Evolutionary conservation across 2,888 invertebrate genomes (phyloP), one percentile per base, ranked within the genome.

Genomic region (Eucera pruinosa): DNA sequence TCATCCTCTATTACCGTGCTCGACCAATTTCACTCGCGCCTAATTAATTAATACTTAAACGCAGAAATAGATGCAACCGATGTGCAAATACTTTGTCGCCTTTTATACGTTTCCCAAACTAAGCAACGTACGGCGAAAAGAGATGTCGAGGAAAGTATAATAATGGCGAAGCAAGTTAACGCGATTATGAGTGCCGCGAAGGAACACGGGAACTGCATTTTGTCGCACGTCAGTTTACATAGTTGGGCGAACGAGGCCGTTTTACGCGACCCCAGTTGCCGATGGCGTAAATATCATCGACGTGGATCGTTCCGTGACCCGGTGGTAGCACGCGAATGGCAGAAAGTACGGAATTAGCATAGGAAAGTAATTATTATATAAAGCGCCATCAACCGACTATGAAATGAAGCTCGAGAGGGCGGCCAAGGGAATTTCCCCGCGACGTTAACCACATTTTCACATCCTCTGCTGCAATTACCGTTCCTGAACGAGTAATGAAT

Each of bases 191-290:
- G 79, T 52, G 48, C 47, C 64, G 30, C 43, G 23, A 36, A 20
- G 30, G 47, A 78, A 83, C 60, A 72, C 71, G 73, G 78, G 83
- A 83, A 83, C 76, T 67, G 73, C 47, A 36, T 47, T 62, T 55
- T 36, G 54, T 43, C 39, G 45, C 27, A 60, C 23, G 50, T 47
- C 47, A 47, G 54, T 61, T 65, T 36, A 36, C 64, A 20, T 33
- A 43, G 45, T n/a, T n/a, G 45, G 20, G 33, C 27, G 9, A 5
- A 11, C 18, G 0, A 55, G 45, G 43, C 57, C 41, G 50, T 61
- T 36, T 52, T 27, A 74, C 36, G 18, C 25, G n/a, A 25, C 47
- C 30, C 43, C 57, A n/a, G 30, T 25, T 30, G 18, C 6, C 55
- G 50, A 66, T 76, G 64, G 20, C 52, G 54, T 71, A 60, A 68